Evolutionary conservation across 2,113 vertebrate genomes (phyloP).

Genomic region (Coryphaenoides rupestris): DNA sequence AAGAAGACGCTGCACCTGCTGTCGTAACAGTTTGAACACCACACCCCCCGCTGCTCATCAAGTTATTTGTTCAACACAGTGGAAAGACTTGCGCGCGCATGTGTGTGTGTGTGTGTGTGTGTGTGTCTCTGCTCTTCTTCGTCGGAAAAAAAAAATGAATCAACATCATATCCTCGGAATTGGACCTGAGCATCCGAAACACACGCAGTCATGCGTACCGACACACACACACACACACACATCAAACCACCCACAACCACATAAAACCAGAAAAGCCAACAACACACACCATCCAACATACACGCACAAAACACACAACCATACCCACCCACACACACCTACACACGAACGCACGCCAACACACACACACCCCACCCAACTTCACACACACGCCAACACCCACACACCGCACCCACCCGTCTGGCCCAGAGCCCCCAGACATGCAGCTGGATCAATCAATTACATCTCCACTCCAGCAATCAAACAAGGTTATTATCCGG

Average conservation of each 20-base stretch:
- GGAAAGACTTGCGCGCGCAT: slow-evolving; percentile 14
- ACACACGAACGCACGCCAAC: background rate
- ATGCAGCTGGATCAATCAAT: slow-evolving; percentile 75
- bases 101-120: slow-evolving; percentile 15
- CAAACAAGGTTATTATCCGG: slow-evolving; percentile 77
- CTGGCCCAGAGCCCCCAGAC: slow-evolving; percentile 51
- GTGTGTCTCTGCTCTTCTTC: slow-evolving; percentile 34
- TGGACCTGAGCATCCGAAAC: no score
- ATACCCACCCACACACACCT: background rate
- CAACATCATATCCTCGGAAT: no score
- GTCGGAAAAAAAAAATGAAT: background rate
- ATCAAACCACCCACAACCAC: background rate
- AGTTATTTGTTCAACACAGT: background rate
- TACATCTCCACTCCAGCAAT: slow-evolving; percentile 79
- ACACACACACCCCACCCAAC: background rate
- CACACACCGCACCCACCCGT: slow-evolving; percentile 14
- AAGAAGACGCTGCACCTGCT: no score
- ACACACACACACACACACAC: slow-evolving; percentile 2
- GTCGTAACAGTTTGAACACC: no score
- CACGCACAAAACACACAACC: slow-evolving; percentile 4
- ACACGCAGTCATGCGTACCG: background rate
- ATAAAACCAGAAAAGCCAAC: background rate
- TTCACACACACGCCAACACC: background rate
- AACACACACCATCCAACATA: slow-evolving; percentile 6
- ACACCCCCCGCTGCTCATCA: background rate